Base-by-base conservation (phyloP, 2,113 vertebrate species). In the Sebastes schlegelii region DNA sequence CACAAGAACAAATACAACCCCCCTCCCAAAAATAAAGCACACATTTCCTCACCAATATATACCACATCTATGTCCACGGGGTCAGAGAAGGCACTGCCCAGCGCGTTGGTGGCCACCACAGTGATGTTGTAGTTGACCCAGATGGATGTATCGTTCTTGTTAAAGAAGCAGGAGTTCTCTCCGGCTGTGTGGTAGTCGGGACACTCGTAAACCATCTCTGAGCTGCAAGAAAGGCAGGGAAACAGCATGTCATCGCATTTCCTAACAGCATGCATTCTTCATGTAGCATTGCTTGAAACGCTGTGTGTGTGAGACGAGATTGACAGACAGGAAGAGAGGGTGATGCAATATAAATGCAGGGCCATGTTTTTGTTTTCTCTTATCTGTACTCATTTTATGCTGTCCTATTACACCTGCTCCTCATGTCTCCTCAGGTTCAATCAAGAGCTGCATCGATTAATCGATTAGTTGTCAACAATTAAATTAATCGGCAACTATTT, bases 111-210 rank as follows among this genome's bases (percentile, higher is more conserved):
- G 81, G 98, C 98, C 51, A 92, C 96, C 60, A 99, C 93, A 0
- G 93, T 96, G 93, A 99, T 96, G 95, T 96, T 90, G 43, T 99
- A 99, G 21, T 93, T 94, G 54, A 94, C 93, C 98, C 97, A 97
- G 40, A 97, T 91, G 14, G 95, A 96, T 0, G 97, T 98, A 73
- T 97, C 86, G 8, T 96, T 96, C 95, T 96, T 98, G 92, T 95
- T 95, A 70, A 99, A 99, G 94, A 96, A 98, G 88, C 98, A 99
- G 86, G 97, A 97, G 91, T 97, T 97, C 69, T 95, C 91, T 11
- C 98, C 98, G 0, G 96, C 94, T 0, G 96, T 97, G 86, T 16
- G 79, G 89, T 99, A 99, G 92, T 99, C 97, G 4, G 97, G 96
- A 89, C 98, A 99, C 90, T 98, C 96, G 52, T 94, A 79, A 49